Percentiles rank a stretch among this genome's conserved stretches.
These are phyloP conservation scores for Pseudopipra pipra DNA, from an alignment of 2,113 vertebrate species.

Conservation along the genomic window DNA sequence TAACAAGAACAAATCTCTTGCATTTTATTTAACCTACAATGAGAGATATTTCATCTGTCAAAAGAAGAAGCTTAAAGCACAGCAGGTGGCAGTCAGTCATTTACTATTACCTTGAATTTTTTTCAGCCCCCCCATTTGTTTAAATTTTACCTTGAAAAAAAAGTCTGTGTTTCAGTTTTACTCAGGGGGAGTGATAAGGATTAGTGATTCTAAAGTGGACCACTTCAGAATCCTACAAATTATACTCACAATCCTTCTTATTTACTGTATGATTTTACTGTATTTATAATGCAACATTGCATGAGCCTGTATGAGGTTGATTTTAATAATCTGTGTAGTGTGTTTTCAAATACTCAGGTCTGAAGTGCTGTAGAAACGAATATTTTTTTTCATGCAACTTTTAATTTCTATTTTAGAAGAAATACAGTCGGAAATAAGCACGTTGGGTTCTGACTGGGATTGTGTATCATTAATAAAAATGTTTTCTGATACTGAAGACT, in stretches of 20 bases:
- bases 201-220: not conserved
- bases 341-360: not conserved
- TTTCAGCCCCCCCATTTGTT: not conserved
- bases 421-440: not conserved
- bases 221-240: not conserved
- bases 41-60: not conserved
- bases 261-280: not conserved
- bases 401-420: not conserved
- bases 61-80: not conserved
- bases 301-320: not conserved
- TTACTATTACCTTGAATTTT: not conserved
- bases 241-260: not conserved
- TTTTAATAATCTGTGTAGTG: not conserved
- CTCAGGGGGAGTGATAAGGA: not conserved
- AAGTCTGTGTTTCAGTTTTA: not conserved
- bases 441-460: not conserved
- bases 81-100: conserved; percentile 34
- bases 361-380: not conserved
- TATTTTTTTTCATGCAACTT: not conserved
- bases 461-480: not conserved
- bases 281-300: not conserved
- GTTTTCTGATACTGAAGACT: not conserved
- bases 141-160: not conserved
- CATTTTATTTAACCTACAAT: not conserved
- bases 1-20: not conserved